phyloP scores from a whole-genome alignment of 2,113 vertebrate genomes.

The Archilochus colubris region DNA sequence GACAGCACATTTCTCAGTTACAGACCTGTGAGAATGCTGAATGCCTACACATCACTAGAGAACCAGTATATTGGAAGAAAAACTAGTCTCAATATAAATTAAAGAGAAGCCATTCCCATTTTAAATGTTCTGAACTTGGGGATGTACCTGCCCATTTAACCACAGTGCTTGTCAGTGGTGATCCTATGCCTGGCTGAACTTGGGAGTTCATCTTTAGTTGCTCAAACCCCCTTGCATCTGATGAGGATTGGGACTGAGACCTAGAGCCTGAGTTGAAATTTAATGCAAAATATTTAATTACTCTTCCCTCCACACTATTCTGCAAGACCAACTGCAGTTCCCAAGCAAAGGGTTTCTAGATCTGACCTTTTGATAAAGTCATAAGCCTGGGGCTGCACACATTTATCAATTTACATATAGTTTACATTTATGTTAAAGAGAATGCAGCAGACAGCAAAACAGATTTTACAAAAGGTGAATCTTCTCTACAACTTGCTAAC shows the following conservation, averaged over 20 bases:
- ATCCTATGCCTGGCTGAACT: background rate
- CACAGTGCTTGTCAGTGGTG: background rate
- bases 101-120: background rate
- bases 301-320: background rate
- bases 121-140: background rate
- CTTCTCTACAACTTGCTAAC: constrained; percentile 9
- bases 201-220: background rate
- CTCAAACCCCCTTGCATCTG: background rate
- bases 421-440: background rate
- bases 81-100: background rate
- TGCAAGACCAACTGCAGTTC: background rate
- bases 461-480: background rate
- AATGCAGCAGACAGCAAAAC: background rate
- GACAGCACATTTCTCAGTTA: background rate
- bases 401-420: background rate
- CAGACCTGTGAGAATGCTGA: background rate
- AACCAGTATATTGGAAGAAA: background rate
- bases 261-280: background rate
- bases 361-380: background rate
- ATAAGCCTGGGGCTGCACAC: background rate
- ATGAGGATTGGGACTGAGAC: background rate
- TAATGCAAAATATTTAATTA: background rate
- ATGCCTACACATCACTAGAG: background rate
- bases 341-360: background rate
- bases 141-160: background rate